These are phyloP conservation scores for Cyaniris semiargus DNA, from an alignment of 2,888 invertebrate species.

Conservation along the genomic window DNA sequence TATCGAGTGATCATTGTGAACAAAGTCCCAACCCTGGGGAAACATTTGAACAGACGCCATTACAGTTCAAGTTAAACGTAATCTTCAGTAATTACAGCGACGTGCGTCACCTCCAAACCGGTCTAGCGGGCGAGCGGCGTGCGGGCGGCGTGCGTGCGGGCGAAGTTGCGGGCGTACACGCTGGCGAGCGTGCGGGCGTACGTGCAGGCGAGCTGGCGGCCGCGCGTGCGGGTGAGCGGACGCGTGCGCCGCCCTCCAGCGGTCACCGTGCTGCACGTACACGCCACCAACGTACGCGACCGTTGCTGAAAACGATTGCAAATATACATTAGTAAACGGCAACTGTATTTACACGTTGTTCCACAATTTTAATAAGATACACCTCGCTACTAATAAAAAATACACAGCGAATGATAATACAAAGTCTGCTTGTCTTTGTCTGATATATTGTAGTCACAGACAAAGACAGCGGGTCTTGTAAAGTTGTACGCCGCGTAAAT, in stretches of 20 bases:
- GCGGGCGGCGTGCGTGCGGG: background rate
- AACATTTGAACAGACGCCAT: background rate
- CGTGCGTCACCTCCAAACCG: constrained; percentile 19
- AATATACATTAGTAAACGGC: background rate
- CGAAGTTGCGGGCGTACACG: constrained; percentile 17
- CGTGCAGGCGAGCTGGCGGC: constrained; percentile 38
- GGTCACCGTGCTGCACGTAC: constrained; percentile 62
- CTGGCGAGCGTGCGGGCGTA: constrained; percentile 52
- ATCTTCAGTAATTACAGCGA: background rate
- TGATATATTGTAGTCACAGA: too few relatives aligned
- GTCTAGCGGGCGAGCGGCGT: background rate
- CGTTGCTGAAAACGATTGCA: constrained; percentile 53
- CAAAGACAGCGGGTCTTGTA: too few relatives aligned
- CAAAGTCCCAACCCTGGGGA: background rate
- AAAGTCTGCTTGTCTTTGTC: background rate
- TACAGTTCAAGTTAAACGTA: background rate
- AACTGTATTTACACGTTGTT: background rate
- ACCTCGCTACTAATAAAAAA: background rate
- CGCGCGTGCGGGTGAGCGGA: constrained; percentile 38
- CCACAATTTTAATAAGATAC: too few relatives aligned
- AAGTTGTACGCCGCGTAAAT: background rate
- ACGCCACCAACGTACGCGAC: constrained; percentile 67
- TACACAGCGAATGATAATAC: background rate
- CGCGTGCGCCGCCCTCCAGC: constrained; percentile 42
- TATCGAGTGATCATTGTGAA: background rate